Conservation (phyloP, 2,797 vertebrate genomes). For the Macropus fuliginosus region DNA sequence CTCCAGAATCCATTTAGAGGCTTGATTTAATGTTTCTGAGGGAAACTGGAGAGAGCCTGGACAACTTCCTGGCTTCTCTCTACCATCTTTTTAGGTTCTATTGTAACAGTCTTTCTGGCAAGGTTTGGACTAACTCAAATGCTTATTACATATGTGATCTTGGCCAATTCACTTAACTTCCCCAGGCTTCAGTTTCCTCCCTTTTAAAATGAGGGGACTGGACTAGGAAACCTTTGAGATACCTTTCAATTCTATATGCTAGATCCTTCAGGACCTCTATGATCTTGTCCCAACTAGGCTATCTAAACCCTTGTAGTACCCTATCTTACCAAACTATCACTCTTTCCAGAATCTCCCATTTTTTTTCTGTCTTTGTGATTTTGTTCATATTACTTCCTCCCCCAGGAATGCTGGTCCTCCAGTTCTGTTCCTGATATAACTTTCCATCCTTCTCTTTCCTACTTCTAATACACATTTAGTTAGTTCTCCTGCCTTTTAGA, state of each 20-base stretch:
- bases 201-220: neutral
- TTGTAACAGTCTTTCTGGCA: too few species aligned
- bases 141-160: neutral
- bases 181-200: neutral
- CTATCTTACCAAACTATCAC: neutral
- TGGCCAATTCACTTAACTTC: neutral
- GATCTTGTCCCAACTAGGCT: too few species aligned
- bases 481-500: neutral
- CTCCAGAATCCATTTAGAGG: too few species aligned
- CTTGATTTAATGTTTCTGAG: too few species aligned
- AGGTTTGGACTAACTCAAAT: too few species aligned
- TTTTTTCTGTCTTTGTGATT: neutral
- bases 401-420: too few species aligned
- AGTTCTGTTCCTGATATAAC: neutral
- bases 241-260: neutral
- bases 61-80: too few species aligned
- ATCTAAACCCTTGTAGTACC: too few species aligned
- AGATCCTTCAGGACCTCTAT: too few species aligned
- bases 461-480: neutral
- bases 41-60: too few species aligned
- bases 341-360: neutral
- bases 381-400: neutral
- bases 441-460: neutral
- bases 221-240: too few species aligned
- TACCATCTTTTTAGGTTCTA: too few species aligned